Percentiles rank a stretch among this genome's conserved stretches.
Evolutionary conservation across 2,888 invertebrate genomes (phyloP).

Genomic region (Pachymerium ferrugineum): DNA sequence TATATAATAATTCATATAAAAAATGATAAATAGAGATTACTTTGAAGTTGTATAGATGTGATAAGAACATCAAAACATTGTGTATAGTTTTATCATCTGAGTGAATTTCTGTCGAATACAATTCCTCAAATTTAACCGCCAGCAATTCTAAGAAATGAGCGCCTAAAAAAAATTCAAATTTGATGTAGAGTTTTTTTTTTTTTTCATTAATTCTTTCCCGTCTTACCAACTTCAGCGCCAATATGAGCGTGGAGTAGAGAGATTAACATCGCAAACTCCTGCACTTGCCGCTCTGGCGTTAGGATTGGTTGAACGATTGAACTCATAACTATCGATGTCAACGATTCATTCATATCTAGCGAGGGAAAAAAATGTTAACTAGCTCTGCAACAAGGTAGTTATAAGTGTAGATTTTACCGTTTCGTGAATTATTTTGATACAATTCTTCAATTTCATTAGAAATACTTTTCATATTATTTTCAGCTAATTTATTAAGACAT

Average conservation of each 20-base stretch:
- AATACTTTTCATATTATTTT: slow-evolving; percentile 80
- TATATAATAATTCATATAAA: slow-evolving; percentile 34
- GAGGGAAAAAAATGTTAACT: slow-evolving; percentile 34
- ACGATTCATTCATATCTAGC: slow-evolving; percentile 65
- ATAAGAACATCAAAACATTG: slow-evolving; percentile 69
- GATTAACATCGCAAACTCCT: slow-evolving; percentile 77
- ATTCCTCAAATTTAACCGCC: slow-evolving; percentile 60
- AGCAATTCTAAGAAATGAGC: slow-evolving; percentile 70
- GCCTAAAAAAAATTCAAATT: slow-evolving; percentile 40
- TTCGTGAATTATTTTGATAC: slow-evolving; percentile 71
- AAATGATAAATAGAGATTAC: slow-evolving; percentile 48
- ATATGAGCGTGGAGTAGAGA: slow-evolving; percentile 82
- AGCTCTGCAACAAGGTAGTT: background rate
- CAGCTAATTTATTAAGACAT: slow-evolving; percentile 74
- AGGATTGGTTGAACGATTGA: slow-evolving; percentile 59
- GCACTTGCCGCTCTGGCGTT: slow-evolving; percentile 68
- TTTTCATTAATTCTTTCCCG: slow-evolving; percentile 34
- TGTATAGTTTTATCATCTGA: slow-evolving; percentile 71
- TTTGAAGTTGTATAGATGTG: slow-evolving; percentile 83
- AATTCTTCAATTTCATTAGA: slow-evolving; percentile 69
- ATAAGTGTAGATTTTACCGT: slow-evolving; percentile 46
- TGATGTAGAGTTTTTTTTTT: slow-evolving; percentile 49
- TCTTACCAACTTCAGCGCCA: slow-evolving; percentile 81
- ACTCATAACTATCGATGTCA: slow-evolving; percentile 64
- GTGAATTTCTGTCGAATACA: slow-evolving; percentile 48